Evolutionary conservation across 1,140 invertebrate species (phyloP).

Genomic region (Drosophila sulfurigaster): DNA sequence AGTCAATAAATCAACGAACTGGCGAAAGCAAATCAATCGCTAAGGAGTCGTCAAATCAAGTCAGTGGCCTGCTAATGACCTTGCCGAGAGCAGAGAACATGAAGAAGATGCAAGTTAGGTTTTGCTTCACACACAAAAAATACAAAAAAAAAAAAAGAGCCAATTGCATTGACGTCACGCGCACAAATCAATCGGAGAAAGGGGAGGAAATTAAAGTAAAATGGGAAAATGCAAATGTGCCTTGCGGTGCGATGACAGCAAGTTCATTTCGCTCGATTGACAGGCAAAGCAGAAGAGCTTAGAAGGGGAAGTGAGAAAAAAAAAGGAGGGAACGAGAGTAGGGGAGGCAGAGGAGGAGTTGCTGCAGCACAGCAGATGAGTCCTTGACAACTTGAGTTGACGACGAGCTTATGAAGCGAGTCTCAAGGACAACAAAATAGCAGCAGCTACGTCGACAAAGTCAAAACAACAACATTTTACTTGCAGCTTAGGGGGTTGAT

Average conservation of each 20-base stretch:
- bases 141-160: background rate
- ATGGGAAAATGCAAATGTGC: conserved; percentile 44
- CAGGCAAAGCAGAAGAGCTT: conserved; percentile 17
- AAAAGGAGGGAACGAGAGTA: background rate
- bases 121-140: too few species aligned
- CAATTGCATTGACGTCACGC: conserved; percentile 50
- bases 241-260: conserved; percentile 23
- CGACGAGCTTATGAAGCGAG: conserved; percentile 27
- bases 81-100: conserved; percentile 25
- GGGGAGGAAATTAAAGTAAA: conserved; percentile 19
- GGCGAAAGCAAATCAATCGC: conserved; percentile 35
- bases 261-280: conserved; percentile 45
- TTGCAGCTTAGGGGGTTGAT: background rate
- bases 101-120: too few species aligned
- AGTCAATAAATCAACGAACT: conserved; percentile 42
- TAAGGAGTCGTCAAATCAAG: conserved; percentile 55
- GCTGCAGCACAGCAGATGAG: background rate
- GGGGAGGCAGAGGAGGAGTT: background rate
- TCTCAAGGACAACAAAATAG: conserved; percentile 37
- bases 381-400: conserved; percentile 22
- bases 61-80: conserved; percentile 65
- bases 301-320: too few species aligned
- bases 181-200: background rate
- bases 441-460: background rate
- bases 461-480: conserved; percentile 1